phyloP scores from a whole-genome alignment of 2,888 invertebrate species.

The Zhuqinia jingwanae region DNA sequence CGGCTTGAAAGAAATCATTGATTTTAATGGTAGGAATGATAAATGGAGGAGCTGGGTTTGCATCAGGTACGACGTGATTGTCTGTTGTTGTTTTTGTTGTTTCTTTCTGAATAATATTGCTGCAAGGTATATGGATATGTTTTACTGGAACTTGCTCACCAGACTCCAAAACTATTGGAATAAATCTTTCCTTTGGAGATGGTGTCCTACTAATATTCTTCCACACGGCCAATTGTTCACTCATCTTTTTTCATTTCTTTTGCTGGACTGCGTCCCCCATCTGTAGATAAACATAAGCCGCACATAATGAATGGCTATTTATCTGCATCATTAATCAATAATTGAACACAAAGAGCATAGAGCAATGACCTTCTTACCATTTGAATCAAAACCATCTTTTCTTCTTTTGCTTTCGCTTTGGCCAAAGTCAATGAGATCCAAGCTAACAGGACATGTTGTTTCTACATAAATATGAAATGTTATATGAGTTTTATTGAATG shows the following conservation, averaged over 20 bases:
- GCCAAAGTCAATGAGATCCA: conserved; percentile 69
- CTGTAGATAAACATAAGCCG: neutral
- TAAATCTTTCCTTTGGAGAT: conserved; percentile 50
- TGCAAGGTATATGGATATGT: neutral
- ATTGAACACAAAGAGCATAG: no score
- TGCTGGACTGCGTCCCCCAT: neutral
- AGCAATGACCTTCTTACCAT: neutral
- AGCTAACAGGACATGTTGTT: conserved; percentile 48
- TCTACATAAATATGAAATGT: conserved; percentile 1
- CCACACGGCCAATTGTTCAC: no score
- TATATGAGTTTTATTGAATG: neutral
- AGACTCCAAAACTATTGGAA: conserved; percentile 62
- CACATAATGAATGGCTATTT: neutral
- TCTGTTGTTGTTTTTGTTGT: neutral
- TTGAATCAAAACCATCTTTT: conserved; percentile 16
- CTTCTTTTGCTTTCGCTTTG: conserved; percentile 40
- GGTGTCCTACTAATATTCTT: no score
- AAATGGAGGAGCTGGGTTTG: conserved; percentile 69
- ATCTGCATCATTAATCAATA: no score
- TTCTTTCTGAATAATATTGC: neutral
- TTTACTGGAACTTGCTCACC: conserved; percentile 15
- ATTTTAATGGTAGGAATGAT: conserved; percentile 74
- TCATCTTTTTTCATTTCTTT: neutral
- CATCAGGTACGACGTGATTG: conserved; percentile 41
- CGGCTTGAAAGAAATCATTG: conserved; percentile 71